Conservation (phyloP, 2,113 vertebrate species). For the Macrotis lagotis region DNA sequence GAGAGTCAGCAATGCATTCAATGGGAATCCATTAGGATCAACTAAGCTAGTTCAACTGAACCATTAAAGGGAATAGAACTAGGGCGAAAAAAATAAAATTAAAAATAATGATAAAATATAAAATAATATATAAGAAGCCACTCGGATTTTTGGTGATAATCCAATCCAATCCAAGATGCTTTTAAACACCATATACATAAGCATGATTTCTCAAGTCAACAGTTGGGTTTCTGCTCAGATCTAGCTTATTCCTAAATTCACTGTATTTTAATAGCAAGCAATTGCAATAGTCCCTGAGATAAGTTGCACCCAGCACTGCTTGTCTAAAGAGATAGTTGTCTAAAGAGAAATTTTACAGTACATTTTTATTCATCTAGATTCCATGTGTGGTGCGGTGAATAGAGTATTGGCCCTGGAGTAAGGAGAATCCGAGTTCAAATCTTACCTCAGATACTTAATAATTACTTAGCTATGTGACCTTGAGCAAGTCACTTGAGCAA, state of each 20-base stretch:
- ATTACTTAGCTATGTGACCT: too few species aligned
- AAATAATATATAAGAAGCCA: not conserved
- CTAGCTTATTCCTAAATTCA: not conserved
- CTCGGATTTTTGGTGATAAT: not conserved
- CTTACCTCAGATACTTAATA: too few species aligned
- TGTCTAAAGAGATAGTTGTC: not conserved
- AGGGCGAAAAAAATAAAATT: not conserved
- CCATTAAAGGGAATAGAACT: not conserved
- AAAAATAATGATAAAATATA: not conserved
- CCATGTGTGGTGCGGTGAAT: not conserved
- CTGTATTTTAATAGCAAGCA: not conserved
- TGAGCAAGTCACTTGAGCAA: too few species aligned
- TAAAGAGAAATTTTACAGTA: not conserved
- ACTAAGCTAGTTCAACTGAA: not conserved
- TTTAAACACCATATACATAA: not conserved
- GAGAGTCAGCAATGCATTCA: not conserved
- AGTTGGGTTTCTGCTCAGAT: not conserved
- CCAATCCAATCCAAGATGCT: not conserved
- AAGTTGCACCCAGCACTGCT: not conserved
- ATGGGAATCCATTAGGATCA: not conserved
- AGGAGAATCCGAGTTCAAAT: too few species aligned
- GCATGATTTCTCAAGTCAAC: not conserved
- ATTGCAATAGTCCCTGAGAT: not conserved
- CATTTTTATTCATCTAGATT: not conserved
- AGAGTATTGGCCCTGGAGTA: too few species aligned